Evolutionary conservation across 2,888 invertebrate genomes (phyloP), one percentile per base, ranked within the genome.

Genomic region (Ferrisia virgata): DNA sequence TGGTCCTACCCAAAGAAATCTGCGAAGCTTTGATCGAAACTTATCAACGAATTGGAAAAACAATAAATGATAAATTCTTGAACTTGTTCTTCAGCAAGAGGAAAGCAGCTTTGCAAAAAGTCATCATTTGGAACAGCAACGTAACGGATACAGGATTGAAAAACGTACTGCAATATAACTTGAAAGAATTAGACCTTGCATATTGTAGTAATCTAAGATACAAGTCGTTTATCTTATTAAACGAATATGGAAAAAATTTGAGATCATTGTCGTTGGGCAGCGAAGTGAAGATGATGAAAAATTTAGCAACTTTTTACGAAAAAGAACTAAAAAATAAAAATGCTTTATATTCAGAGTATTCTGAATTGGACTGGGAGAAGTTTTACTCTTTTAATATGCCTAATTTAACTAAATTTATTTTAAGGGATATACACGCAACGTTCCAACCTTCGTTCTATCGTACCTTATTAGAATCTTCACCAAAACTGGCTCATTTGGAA

Each of bases 131-230:
- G 82, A 93, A 94, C 87, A 92, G 94, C 31, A 91, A 91, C 53
- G 91, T 96, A 72, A 93, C 93, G 11, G 93, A 94, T 88, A 90
- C 91, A 85, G 93, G 94, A 85, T 89, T 96, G 79, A 90, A 91
- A 86, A 91, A 92, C 82, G 89, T 97, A 18, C 89, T 94, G 88
- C 91, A 91, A 80, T 96, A 96, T 89, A 92, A 93, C 86, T 91
- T 95, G 53, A 89, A 91, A 15, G 93, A 94, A 86, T 89, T 97
- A 79, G 94, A 95, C 86, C 90, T 97, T 86, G 91, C 92, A 85
- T 93, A 94, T 87, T 95, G 95, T 88, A 91, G 91, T 86, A 91
- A 91, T 86, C 89, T 96, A 72, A 92, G 93, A 0, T 90, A 91
- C 64, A 88, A 89, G 28, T 91, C 93, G 28, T 90, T 96, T 85